Percentiles rank a stretch among this genome's conserved stretches.
These are phyloP conservation scores for Pollicipes pollicipes DNA, from an alignment of 1,140 invertebrate species.

Conservation along the genomic window DNA sequence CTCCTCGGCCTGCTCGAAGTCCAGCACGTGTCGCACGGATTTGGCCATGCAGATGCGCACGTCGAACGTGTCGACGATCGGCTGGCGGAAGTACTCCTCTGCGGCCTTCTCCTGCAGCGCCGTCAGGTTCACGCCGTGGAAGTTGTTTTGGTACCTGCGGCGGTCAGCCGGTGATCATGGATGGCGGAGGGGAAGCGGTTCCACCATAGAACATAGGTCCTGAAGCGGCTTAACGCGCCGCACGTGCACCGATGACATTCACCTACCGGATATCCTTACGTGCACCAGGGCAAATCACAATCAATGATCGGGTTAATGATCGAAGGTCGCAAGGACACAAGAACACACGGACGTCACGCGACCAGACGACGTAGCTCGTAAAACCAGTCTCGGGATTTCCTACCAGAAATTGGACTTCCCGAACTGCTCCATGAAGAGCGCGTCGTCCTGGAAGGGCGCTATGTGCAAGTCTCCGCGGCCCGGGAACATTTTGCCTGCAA, in stretches of 20 bases:
- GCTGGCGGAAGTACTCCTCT: conserved; percentile 95
- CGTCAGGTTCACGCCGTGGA: conserved; percentile 93
- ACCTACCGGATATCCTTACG: no score
- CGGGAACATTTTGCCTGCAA: conserved; percentile 68
- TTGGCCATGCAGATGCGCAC: conserved; percentile 92
- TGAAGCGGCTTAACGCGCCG: conserved; percentile 5
- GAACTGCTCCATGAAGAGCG: conserved; percentile 93
- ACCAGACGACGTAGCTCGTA: no score
- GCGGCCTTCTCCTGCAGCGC: conserved; percentile 74
- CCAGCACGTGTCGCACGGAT: conserved; percentile 82
- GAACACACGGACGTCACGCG: no score
- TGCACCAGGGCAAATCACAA: conserved; percentile 8
- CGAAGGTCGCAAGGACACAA: no score
- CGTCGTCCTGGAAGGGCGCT: conserved; percentile 96
- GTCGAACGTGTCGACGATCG: conserved; percentile 98
- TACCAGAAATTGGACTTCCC: conserved; percentile 98
- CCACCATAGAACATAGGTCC: not conserved
- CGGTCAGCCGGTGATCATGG: no score
- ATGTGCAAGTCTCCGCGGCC: conserved; percentile 89
- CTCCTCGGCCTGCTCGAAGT: conserved; percentile 85
- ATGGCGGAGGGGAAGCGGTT: no score
- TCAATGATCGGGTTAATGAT: no score
- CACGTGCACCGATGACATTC: no score
- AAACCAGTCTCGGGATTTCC: no score
- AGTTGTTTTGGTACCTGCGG: conserved; percentile 73